Evolutionary conservation across 2,888 invertebrate species (phyloP), one percentile per base, ranked within the genome.

Genomic region (Pediacus dermestoides): DNA sequence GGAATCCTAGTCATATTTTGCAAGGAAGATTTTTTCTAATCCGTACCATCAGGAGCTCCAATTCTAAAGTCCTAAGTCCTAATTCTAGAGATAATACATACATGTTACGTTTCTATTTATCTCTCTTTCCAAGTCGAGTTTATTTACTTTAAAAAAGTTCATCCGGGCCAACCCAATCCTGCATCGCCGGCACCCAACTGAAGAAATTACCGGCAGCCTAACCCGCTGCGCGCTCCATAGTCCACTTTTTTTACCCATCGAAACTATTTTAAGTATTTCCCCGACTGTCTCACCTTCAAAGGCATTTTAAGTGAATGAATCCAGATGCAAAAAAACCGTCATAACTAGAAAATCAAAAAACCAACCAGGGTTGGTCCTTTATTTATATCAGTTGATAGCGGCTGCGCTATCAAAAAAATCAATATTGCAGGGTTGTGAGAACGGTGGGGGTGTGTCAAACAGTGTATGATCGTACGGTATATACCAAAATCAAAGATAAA

Each of bases 361-460:
- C 10, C 4, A n/a, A 3, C 23, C 21, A 18, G 6, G 21, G 21
- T 18, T 7, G 6, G 21, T 8, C 6, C 21, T 18, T 18, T 6
- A n/a, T n/a, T n/a, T n/a, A n/a, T n/a, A n/a, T n/a, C n/a, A n/a
- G n/a, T n/a, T n/a, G n/a, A n/a, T 40, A 47, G 63, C 63, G 66
- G 34, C 66, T 67, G 67, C 67, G 67, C 66, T 57, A 53, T 53
- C 45, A 14, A 14, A 13, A 13, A 44, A 62, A 67, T 67, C 67
- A 67, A 67, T 65, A 66, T 57, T 55, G 47, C 48, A 42, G 44
- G 41, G 44, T 42, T 39, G 41, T 32, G 37, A 31, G 41, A 53
- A 51, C 53, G 59, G 61, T 63, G 66, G 65, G 65, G 63, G 66
- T 64, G 64, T 61, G 64, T 62, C 59, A 11, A 10, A 10, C 11